Evolutionary conservation across 2,797 vertebrate genomes (phyloP), one percentile per base, ranked within the genome.

Genomic region (Meda fulgida): DNA sequence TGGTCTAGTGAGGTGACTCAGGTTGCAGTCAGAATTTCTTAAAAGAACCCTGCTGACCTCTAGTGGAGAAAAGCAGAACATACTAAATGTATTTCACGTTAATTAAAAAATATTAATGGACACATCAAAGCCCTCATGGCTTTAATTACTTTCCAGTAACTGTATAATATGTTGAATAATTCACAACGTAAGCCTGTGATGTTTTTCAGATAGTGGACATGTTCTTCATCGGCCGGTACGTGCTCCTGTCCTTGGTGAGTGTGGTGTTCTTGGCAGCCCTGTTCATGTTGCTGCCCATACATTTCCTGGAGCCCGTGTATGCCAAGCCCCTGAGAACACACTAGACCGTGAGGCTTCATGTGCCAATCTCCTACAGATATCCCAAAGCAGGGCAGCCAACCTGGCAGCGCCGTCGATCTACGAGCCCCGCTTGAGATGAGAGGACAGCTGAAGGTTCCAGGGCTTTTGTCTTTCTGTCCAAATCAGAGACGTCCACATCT

Each of bases 161-260:
- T 71, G 65, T 78, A 29, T 70, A 84, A 84, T 78, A 43, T 70
- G 65, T 78, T 43, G 40, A 78, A 70, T 60, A 76, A 63, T 82
- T 71, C 31, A 70, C 31, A 51, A 48, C n/a, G 6, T 2, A 55
- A n/a, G 29, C 69, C 31, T 89, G 46, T 85, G 53, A 84, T 85
- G 16, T 88, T 69, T 90, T 87, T 46, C 94, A 99, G 97, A 95
- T 97, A 1, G 94, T 97, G 91, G 97, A 99, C 89, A 83, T 92
- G 36, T 95, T 98, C 92, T 95, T 98, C 90, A 96, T 99, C 0
- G 95, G 96, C 40, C 97, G 97, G 85, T 97, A 97, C 3, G 31
- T 97, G 66, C 95, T 99, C 63, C 92, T 99, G 92, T 93, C 94
- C 0, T 13, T 94, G 85, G 94, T 91, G 84, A 92, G 92, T 9